phyloP scores from a whole-genome alignment of 2,113 vertebrate genomes.

The Elanus axillaris region DNA sequence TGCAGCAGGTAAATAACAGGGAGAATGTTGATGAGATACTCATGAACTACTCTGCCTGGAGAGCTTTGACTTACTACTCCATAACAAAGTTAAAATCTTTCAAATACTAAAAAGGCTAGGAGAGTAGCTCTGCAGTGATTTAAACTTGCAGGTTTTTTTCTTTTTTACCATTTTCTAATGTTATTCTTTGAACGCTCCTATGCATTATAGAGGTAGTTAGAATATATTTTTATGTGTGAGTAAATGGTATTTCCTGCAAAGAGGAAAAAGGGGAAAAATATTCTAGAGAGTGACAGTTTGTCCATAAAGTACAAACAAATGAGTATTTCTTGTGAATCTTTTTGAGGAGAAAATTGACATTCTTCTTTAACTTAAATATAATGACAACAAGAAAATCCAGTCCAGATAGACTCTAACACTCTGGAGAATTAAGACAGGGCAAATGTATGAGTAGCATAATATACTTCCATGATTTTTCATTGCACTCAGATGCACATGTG shows the following conservation, averaged over 20 bases:
- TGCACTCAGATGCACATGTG: not conserved
- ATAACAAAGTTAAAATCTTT: not conserved
- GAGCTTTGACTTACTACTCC: not conserved
- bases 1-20: not conserved
- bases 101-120: not conserved
- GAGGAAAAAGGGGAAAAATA: not conserved
- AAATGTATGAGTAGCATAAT: not conserved
- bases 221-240: not conserved
- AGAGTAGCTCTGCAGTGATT: not conserved
- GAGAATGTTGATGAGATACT: not conserved
- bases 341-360: not conserved
- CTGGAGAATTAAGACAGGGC: not conserved
- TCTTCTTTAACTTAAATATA: not conserved
- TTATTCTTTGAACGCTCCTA: not conserved
- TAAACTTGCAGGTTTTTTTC: not conserved
- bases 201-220: not conserved
- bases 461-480: not conserved
- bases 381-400: not conserved
- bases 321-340: not conserved
- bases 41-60: not conserved
- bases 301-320: not conserved
- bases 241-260: not conserved
- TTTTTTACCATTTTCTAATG: not conserved
- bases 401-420: not conserved
- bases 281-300: not conserved